phyloP scores from a whole-genome alignment of 2,888 invertebrate genomes.

The Mamestra brassicae region DNA sequence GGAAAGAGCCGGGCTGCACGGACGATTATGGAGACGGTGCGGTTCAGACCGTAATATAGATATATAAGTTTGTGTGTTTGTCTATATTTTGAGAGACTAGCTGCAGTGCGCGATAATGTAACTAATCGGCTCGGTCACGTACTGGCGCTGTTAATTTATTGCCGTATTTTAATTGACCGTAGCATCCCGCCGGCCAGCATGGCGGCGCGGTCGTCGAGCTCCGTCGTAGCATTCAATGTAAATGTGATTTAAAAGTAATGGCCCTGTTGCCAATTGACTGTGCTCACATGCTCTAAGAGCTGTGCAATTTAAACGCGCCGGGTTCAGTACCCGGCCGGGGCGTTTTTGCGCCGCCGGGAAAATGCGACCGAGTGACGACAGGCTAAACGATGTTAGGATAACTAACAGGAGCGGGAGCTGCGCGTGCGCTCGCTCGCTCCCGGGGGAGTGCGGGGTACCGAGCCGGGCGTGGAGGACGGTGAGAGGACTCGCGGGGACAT shows the following conservation, averaged over 20 bases:
- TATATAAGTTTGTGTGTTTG: background rate
- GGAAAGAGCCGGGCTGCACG: background rate
- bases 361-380: conserved; percentile 58
- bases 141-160: conserved; percentile 83
- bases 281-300: conserved; percentile 64
- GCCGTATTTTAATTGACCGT: conserved; percentile 87
- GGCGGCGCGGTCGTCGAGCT: conserved; percentile 45
- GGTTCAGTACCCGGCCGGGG: conserved; percentile 63
- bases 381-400: conserved; percentile 60
- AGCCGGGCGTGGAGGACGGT: conserved; percentile 30
- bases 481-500: conserved; percentile 73
- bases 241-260: conserved; percentile 85
- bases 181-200: conserved; percentile 72
- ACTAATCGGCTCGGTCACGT: conserved; percentile 53
- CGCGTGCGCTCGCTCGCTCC: conserved; percentile 57
- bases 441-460: conserved; percentile 1
- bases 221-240: conserved; percentile 86
- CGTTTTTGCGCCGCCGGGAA: conserved; percentile 63
- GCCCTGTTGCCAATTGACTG: conserved; percentile 79
- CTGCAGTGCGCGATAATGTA: conserved; percentile 47
- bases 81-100: background rate
- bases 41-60: background rate
- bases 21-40: background rate
- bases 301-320: conserved; percentile 60
- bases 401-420: conserved; percentile 60